These are phyloP conservation scores for Pseudanteris insignis DNA, from an alignment of 2,888 invertebrate species.

Conservation along the genomic window DNA sequence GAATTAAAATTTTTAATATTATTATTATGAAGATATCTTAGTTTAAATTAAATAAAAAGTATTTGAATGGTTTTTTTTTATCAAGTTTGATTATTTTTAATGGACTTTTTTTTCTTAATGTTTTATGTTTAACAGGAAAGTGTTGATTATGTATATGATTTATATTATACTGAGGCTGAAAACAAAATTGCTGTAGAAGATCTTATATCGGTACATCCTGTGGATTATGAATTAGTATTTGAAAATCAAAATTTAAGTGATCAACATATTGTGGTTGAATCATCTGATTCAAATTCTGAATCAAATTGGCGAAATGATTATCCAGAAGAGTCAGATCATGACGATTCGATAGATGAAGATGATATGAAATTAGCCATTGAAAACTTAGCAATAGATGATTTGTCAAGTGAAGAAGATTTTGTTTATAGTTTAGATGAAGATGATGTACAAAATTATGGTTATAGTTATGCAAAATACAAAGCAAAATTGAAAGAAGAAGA, in stretches of 20 bases:
- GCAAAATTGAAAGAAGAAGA: constrained; percentile 68
- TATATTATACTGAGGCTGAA: constrained; percentile 57
- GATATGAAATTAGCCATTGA: constrained; percentile 72
- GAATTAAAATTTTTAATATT: too few species aligned
- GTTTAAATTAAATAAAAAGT: too few species aligned
- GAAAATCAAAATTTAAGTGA: constrained; percentile 19
- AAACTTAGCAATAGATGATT: constrained; percentile 20
- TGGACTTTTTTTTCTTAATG: constrained; percentile 17
- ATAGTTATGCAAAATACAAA: constrained; percentile 76
- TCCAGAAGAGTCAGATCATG: constrained; percentile 75
- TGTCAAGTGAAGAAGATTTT: constrained; percentile 60
- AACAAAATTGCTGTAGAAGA: constrained; percentile 57
- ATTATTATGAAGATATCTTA: too few species aligned
- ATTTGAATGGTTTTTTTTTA: neutral
- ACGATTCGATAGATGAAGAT: constrained; percentile 71
- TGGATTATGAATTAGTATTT: constrained; percentile 61
- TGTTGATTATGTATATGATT: constrained; percentile 15
- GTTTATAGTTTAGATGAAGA: constrained; percentile 60
- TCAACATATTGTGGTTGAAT: constrained; percentile 34
- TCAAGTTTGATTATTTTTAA: constrained; percentile 1
- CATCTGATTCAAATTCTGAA: constrained; percentile 70
- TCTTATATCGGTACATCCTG: constrained; percentile 58
- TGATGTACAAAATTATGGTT: constrained; percentile 73
- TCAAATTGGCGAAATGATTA: constrained; percentile 82
- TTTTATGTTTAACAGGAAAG: constrained; percentile 7